phyloP scores from a whole-genome alignment of 2,888 invertebrate genomes.

The Latheticus oryzae region DNA sequence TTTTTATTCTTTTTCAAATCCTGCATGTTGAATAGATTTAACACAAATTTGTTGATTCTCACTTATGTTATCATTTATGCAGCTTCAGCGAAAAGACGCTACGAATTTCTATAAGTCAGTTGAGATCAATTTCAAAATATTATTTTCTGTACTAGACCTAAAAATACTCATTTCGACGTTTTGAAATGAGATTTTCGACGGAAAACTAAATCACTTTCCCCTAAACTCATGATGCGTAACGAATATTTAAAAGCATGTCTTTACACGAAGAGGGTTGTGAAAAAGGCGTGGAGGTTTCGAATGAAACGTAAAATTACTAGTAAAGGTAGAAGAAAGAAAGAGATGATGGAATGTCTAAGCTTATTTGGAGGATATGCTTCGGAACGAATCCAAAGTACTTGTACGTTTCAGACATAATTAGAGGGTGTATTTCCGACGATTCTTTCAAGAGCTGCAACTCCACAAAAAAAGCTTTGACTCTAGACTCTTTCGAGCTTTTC shows the following conservation, averaged over 20 bases:
- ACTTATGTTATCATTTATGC: too few relatives aligned
- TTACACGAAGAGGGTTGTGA: constrained; percentile 12
- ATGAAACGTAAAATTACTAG: constrained; percentile 30
- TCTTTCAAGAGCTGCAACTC: background rate
- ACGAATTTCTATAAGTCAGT: too few relatives aligned
- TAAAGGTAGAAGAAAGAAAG: constrained; percentile 6
- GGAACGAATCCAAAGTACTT: constrained; percentile 5
- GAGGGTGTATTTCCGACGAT: constrained; percentile 26
- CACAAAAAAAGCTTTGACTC: constrained; percentile 9
- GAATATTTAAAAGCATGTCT: constrained; percentile 19
- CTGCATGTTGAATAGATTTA: too few relatives aligned
- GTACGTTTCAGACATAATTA: constrained; percentile 28
- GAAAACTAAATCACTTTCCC: constrained; percentile 23
- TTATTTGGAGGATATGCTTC: constrained; percentile 18
- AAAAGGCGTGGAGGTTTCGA: constrained; percentile 17
- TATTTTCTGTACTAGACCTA: too few relatives aligned
- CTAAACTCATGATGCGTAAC: constrained; percentile 21
- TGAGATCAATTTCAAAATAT: too few relatives aligned
- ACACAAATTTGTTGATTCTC: too few relatives aligned
- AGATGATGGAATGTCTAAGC: constrained; percentile 17
- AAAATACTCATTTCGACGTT: too few relatives aligned
- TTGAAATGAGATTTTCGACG: too few relatives aligned
- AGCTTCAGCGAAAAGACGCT: too few relatives aligned
- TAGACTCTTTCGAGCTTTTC: constrained; percentile 3
- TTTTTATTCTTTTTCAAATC: too few relatives aligned